These are phyloP conservation scores for Odontocolon sp. DNA, from an alignment of 2,888 invertebrate species.

Conservation along the genomic window DNA sequence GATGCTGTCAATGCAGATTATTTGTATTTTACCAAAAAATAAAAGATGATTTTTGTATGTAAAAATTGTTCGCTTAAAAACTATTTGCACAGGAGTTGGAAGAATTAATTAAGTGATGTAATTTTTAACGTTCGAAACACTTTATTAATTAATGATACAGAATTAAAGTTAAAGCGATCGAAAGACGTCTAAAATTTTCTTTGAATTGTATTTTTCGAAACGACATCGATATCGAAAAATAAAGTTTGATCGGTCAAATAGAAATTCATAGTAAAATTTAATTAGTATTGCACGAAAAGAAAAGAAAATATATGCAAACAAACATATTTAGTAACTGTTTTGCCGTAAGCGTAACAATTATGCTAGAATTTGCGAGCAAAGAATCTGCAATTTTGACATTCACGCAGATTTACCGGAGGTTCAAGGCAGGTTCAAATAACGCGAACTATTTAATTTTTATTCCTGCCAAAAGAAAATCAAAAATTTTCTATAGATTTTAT, in stretches of 20 bases:
- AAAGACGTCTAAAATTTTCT: conserved; percentile 21
- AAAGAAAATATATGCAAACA: neutral
- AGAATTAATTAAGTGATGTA: conserved; percentile 4
- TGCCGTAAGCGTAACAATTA: conserved; percentile 13
- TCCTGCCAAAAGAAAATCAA: too few relatives aligned
- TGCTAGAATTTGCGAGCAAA: conserved; percentile 19
- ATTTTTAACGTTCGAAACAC: conserved; percentile 43
- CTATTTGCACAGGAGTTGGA: too few relatives aligned
- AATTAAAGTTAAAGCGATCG: conserved; percentile 31
- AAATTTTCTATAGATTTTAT: conserved; percentile 26
- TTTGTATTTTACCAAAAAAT: conserved; percentile 38
- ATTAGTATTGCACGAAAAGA: conserved; percentile 52
- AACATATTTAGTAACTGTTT: conserved; percentile 24
- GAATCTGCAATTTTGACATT: conserved; percentile 15
- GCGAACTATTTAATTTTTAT: too few relatives aligned
- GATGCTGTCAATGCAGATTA: conserved; percentile 64
- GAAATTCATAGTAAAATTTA: conserved; percentile 23
- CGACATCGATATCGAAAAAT: conserved; percentile 30
- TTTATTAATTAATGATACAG: conserved; percentile 51
- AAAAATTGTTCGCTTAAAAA: too few relatives aligned
- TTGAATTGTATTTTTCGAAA: conserved; percentile 27
- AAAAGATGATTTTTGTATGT: conserved; percentile 44
- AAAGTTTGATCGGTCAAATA: conserved; percentile 19
- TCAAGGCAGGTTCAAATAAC: conserved; percentile 28
- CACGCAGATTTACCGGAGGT: conserved; percentile 7